phyloP scores from a whole-genome alignment of 2,113 vertebrate genomes.

The Semnornis frantzii region DNA sequence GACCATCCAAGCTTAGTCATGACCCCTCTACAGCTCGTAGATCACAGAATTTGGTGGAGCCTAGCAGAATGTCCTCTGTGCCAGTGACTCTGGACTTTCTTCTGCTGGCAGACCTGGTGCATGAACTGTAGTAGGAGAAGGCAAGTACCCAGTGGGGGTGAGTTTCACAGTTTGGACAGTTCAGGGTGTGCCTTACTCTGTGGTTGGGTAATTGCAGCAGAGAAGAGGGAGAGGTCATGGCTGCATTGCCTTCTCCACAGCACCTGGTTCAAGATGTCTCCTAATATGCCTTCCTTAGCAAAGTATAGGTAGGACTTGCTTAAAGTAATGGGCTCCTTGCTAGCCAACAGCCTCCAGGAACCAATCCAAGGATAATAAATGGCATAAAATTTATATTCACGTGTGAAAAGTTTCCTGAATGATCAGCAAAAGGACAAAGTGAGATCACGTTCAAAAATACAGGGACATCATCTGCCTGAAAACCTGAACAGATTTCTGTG shows the following conservation, averaged over 20 bases:
- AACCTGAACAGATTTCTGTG: not conserved
- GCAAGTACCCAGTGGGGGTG: not conserved
- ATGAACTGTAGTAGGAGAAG: too few species aligned
- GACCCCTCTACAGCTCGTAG: not conserved
- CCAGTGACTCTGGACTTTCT: not conserved
- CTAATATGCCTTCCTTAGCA: not conserved
- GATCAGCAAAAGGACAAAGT: not conserved
- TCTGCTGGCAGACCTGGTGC: rapidly evolving
- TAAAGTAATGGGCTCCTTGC: not conserved
- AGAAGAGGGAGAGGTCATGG: not conserved
- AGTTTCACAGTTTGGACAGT: not conserved
- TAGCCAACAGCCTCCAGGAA: not conserved
- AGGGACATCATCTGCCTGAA: not conserved
- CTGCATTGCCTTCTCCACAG: not conserved
- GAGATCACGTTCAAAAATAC: not conserved
- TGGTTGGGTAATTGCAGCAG: not conserved
- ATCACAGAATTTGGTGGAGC: not conserved
- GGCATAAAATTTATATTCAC: not conserved
- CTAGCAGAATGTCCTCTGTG: not conserved
- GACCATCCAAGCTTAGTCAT: not conserved
- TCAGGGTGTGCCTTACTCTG: not conserved
- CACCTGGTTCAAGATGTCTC: not conserved
- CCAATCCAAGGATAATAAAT: not conserved
- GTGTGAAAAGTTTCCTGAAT: not conserved
- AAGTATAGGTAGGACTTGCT: not conserved